Conservation (phyloP, 1,140 invertebrate species). For the Hyphantria cunea region DNA sequence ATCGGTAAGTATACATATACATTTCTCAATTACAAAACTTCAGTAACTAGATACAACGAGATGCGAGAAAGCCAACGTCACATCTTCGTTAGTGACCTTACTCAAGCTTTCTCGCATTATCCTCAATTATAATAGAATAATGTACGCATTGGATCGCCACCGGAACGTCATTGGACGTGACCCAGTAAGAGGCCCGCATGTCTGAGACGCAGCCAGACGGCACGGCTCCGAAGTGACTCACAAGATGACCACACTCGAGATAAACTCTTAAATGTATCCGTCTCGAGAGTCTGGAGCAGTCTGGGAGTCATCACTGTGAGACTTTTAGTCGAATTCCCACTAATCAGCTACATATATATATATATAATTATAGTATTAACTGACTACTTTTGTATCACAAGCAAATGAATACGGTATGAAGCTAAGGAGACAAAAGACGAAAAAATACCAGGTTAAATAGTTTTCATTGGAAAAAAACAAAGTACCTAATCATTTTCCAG, state of each 20-base stretch:
- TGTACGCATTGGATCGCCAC: constrained; percentile 30
- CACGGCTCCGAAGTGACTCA: constrained; percentile 53
- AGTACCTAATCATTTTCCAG: too few species aligned
- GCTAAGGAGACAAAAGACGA: too few species aligned
- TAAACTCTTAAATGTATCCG: constrained; percentile 24
- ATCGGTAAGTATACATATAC: too few species aligned
- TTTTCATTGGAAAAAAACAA: too few species aligned
- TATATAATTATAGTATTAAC: too few species aligned
- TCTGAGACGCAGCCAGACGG: constrained; percentile 50
- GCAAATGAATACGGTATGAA: too few species aligned
- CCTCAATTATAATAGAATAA: constrained; percentile 26
- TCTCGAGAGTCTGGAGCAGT: constrained; percentile 19
- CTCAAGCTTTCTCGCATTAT: constrained; percentile 26
- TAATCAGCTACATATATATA: too few species aligned
- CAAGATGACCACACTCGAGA: constrained; percentile 58
- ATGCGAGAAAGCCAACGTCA: background rate
- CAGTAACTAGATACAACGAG: background rate
- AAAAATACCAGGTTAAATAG: too few species aligned
- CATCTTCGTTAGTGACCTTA: constrained; percentile 21
- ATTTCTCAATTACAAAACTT: background rate
- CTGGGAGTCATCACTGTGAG: constrained; percentile 1
- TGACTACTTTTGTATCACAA: too few species aligned
- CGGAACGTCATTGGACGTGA: constrained; percentile 40
- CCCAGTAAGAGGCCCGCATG: constrained; percentile 67
- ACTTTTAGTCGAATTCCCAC: background rate